Percentiles rank a stretch among this genome's conserved stretches.
Conservation (phyloP, 2,888 invertebrate genomes). For the Odontocolon sp. region DNA sequence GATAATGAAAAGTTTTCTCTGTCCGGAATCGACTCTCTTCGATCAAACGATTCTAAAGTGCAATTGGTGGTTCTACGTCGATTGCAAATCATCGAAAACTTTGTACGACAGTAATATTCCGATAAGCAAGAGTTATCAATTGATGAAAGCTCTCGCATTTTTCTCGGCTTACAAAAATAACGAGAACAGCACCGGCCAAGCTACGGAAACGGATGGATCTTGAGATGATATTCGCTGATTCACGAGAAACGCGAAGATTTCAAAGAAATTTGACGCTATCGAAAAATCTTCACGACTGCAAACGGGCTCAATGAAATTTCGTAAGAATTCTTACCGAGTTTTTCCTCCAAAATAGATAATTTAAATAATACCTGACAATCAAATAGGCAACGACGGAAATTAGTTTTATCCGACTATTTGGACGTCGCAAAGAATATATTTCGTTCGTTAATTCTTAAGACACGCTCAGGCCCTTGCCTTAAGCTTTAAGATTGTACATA, state of each 20-base stretch:
- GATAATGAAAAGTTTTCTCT: slow-evolving; percentile 95
- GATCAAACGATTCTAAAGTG: slow-evolving; percentile 95
- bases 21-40: slow-evolving; percentile 94
- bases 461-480: slow-evolving; percentile 56
- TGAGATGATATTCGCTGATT: not conserved
- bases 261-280: slow-evolving; percentile 1
- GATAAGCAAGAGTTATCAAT: slow-evolving; percentile 94
- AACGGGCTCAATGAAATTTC: not conserved
- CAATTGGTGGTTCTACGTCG: slow-evolving; percentile 97
- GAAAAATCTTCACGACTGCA: not conserved
- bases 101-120: slow-evolving; percentile 95
- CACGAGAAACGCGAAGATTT: not conserved
- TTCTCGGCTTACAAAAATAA: slow-evolving; percentile 92
- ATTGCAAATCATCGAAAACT: slow-evolving; percentile 90
- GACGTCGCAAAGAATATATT: not conserved
- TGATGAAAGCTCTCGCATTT: slow-evolving; percentile 94
- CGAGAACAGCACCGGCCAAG: slow-evolving; percentile 72
- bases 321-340: too few relatives aligned
- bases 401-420: not conserved
- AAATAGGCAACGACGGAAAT: slow-evolving; percentile 4
- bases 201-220: slow-evolving; percentile 50
- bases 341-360: too few relatives aligned
- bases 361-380: slow-evolving; percentile 10
- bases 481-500: slow-evolving; percentile 60
- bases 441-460: slow-evolving; percentile 16